A percentile compares a stretch with the other conserved stretches of the same genome.
phyloP scores from a whole-genome alignment of 1,140 invertebrate species.

The Leptonema lineaticorne region DNA sequence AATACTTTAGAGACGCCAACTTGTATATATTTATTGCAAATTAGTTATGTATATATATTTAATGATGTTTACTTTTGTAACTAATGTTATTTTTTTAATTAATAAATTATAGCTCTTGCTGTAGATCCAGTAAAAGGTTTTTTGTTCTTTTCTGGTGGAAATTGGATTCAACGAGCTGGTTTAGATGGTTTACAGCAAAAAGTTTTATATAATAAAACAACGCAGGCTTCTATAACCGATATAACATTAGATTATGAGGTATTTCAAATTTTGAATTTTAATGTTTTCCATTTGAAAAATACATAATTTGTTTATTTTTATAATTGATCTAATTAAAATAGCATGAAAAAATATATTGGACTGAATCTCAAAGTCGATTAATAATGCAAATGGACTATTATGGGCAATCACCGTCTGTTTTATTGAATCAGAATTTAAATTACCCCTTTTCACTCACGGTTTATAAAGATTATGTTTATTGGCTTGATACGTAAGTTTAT shows the following conservation, averaged over 20 bases:
- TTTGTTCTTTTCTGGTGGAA: slow-evolving; percentile 65
- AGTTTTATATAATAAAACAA: slow-evolving; percentile 57
- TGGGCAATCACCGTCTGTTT: slow-evolving; percentile 66
- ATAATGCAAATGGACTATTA: slow-evolving; percentile 79
- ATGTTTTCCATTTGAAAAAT: neutral
- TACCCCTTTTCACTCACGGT: slow-evolving; percentile 72
- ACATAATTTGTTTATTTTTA: too few species aligned
- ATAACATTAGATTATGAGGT: slow-evolving; percentile 62
- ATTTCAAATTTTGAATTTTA: neutral
- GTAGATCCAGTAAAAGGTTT: slow-evolving; percentile 65
- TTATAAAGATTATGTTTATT: slow-evolving; percentile 77
- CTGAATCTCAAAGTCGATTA: slow-evolving; percentile 78
- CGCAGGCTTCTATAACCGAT: slow-evolving; percentile 54
- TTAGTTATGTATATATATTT: neutral
- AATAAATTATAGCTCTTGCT: slow-evolving; percentile 52
- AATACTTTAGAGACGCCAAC: slow-evolving; percentile 69
- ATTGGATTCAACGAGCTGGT: slow-evolving; percentile 59
- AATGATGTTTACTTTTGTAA: neutral
- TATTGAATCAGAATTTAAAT: slow-evolving; percentile 62
- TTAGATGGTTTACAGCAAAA: slow-evolving; percentile 61
- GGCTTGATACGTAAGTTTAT: slow-evolving; percentile 72
- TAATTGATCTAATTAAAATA: too few species aligned
- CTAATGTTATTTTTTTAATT: slow-evolving; percentile 19
- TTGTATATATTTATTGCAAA: slow-evolving; percentile 22
- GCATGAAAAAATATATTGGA: slow-evolving; percentile 77